Evolutionary conservation across 37 sponge, comb jelly and placozoan species (phyloP), one percentile per base, ranked within the genome.

Genomic region (Halisarca cf. caerulea): DNA sequence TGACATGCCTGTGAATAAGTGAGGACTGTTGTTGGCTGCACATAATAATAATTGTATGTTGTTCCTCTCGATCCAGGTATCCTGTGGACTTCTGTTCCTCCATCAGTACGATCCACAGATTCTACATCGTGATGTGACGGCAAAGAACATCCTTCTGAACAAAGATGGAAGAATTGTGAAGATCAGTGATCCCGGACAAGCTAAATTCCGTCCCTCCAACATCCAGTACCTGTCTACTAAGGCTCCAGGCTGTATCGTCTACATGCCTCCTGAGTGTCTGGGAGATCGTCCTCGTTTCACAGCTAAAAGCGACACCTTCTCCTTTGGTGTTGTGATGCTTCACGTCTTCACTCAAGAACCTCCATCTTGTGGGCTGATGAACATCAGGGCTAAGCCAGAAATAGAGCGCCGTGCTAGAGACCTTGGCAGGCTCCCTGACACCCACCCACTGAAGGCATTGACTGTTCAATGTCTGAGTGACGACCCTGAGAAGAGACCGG

Each of bases 201-300:
- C 30, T n/a, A 62, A 62, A 62, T 62, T 20, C n/a, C 25, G 64
- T 30, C 64, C 64, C 6, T 30, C 30, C 64, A 28, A 62, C 30
- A 62, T 62, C 64, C 64, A 62, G n/a, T 28, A 30, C 30, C 64
- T 62, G 25, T n/a, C 30, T 30, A 7, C 64, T n/a, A 6, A 15
- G 15, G 25, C 25, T 23, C 64, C 64, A 30, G 30, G 64, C 18
- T 62, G 25, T 30, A 20, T 62, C 18, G 18, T 23, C 25, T 62
- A 62, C 64, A 30, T 62, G 30, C 64, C 64, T 62, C 64, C 64
- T 20, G 64, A 62, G 30, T 47, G 51, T 47, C n/a, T 62, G 64
- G 30, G 6, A 8, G 30, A 62, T 30, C 4, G n/a, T 30, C 25
- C 25, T 28, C 25, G 15, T 30, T 62, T n/a, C 30, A 62, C 64